A percentile compares a stretch with the other conserved stretches of the same genome.
Conservation (phyloP, 1,140 invertebrate species). For the Drosophila tropicalis region DNA sequence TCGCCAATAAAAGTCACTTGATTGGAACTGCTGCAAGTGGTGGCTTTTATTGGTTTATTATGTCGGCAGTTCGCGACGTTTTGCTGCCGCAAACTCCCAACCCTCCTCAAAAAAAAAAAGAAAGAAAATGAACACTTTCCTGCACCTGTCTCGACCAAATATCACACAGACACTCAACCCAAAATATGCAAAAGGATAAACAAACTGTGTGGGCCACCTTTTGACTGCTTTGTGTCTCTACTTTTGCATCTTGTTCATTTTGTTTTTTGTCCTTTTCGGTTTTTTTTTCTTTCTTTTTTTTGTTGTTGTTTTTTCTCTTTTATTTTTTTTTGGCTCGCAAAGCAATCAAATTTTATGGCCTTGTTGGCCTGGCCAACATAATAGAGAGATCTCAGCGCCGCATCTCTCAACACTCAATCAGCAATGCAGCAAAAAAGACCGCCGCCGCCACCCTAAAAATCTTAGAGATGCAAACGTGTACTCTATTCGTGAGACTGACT, state of each 20-base stretch:
- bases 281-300: not conserved
- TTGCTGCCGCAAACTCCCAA: conserved; percentile 8
- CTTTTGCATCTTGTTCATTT: conserved; percentile 17
- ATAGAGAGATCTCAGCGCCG: conserved; percentile 61
- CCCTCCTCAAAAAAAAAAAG: conserved; percentile 10
- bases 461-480: conserved; percentile 17
- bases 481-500: not conserved
- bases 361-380: conserved; percentile 66
- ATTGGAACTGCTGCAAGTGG: conserved; percentile 79
- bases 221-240: not conserved
- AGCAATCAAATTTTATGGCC: conserved; percentile 77
- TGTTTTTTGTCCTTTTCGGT: conserved; percentile 1
- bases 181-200: conserved; percentile 14
- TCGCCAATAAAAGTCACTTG: conserved; percentile 75
- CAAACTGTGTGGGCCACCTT: conserved; percentile 22
- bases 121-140: conserved; percentile 3
- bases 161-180: conserved; percentile 11
- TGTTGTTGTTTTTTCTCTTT: not conserved
- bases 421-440: conserved; percentile 50
- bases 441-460: conserved; percentile 17
- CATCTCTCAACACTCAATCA: conserved; percentile 75
- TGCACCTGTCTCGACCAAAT: conserved; percentile 44
- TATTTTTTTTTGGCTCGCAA: conserved; percentile 43
- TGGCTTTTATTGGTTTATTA: conserved; percentile 78
- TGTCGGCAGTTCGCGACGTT: conserved; percentile 46